These are phyloP conservation scores for Bombyx mandarina DNA, from an alignment of 1,140 invertebrate genomes.

Conservation along the genomic window DNA sequence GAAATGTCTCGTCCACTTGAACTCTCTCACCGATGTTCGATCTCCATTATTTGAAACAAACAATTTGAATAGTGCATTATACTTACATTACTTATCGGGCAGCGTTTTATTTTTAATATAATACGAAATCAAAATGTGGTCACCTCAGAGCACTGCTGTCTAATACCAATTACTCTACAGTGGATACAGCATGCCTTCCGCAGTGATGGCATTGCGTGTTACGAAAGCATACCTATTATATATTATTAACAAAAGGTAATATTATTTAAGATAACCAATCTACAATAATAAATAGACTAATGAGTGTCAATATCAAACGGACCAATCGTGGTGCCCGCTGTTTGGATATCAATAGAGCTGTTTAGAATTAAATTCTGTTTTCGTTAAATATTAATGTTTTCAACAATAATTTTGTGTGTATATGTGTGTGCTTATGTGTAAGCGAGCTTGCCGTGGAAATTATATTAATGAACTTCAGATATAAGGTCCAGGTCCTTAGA, in stretches of 20 bases:
- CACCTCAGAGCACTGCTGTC: neutral
- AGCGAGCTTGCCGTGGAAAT: no score
- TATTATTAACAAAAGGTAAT: conserved; percentile 41
- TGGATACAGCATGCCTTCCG: conserved; percentile 9
- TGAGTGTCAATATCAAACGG: conserved; percentile 52
- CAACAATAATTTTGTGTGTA: no score
- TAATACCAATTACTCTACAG: neutral
- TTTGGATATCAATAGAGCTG: conserved; percentile 7
- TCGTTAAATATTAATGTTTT: no score
- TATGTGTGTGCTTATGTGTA: no score
- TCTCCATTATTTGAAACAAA: no score
- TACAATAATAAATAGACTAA: conserved; percentile 57
- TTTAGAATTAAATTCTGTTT: conserved; percentile 1
- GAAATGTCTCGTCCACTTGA: no score
- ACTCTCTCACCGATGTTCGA: no score
- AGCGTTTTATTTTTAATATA: neutral
- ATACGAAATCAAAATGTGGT: neutral
- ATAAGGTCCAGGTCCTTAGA: no score
- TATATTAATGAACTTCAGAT: no score
- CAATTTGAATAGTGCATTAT: neutral
- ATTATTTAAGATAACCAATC: conserved; percentile 50
- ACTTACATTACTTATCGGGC: neutral
- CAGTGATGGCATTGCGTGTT: conserved; percentile 22
- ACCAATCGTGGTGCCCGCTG: conserved; percentile 25
- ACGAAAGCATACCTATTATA: conserved; percentile 24